These are phyloP conservation scores for Rugalucina vietnamica DNA, from an alignment of 2,888 invertebrate genomes.

Conservation along the genomic window DNA sequence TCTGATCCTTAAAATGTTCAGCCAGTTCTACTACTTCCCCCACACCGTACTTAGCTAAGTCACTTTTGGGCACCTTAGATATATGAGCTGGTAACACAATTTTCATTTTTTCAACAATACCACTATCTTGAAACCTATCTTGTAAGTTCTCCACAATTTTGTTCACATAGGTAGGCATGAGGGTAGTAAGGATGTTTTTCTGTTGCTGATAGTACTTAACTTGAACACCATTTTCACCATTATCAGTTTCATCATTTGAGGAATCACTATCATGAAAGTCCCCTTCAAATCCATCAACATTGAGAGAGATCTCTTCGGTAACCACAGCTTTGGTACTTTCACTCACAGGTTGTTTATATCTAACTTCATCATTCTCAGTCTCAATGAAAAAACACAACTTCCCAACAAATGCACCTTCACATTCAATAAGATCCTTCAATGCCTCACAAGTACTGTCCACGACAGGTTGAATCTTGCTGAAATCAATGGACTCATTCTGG, in stretches of 20 bases:
- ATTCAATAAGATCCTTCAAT: conserved; percentile 13
- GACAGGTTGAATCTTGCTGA: conserved; percentile 39
- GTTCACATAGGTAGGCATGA: conserved; percentile 16
- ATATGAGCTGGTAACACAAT: conserved; percentile 28
- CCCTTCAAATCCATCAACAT: conserved; percentile 30
- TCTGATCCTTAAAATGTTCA: conserved; percentile 19
- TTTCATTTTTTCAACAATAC: neutral
- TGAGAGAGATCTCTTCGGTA: conserved; percentile 1
- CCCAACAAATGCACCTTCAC: conserved; percentile 29
- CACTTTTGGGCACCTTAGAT: neutral
- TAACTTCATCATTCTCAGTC: conserved; percentile 7
- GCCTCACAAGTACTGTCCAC: conserved; percentile 42
- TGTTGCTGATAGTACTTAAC: conserved; percentile 23
- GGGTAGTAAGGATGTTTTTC: conserved; percentile 6
- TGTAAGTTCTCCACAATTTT: conserved; percentile 26
- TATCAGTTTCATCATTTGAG: neutral
- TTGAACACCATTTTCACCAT: neutral
- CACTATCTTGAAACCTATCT: conserved; percentile 38
- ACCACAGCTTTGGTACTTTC: conserved; percentile 27
- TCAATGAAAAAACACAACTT: conserved; percentile 12
- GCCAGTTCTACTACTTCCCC: conserved; percentile 16
- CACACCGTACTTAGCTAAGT: conserved; percentile 26
- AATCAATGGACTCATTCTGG: conserved; percentile 39
- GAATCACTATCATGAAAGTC: neutral
- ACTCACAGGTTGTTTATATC: conserved; percentile 14